Evolutionary conservation across 2,797 vertebrate genomes (phyloP), one percentile per base, ranked within the genome.

Genomic region (Poecilia gillii): DNA sequence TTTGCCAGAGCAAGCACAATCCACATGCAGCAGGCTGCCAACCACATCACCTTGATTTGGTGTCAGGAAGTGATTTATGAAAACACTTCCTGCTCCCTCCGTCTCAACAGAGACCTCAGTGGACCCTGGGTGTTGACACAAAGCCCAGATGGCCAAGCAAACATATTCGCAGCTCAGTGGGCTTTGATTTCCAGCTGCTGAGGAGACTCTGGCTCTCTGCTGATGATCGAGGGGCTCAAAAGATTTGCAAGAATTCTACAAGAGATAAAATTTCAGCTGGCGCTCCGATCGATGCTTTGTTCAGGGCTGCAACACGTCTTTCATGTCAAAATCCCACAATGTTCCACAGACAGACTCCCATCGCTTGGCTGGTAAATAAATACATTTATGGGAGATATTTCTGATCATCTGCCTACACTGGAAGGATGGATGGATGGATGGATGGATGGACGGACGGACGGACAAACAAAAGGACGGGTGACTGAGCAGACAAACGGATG

Each of bases 11-110:
- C 87, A 87, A 91, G 92, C 85, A 89, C 89, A 91, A 91, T 93
- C 90, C 92, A 88, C 90, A 84, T 85, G 84, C 90, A 83, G 79
- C 88, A 78, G 77, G 84, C 90, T 86, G 90, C 88, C 90, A 89
- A 81, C 86, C 86, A 74, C 85, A 87, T 93, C 92, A 91, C 90
- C 92, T 93, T 94, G 92, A 94, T 91, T 88, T 82, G 90, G 80
- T 93, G 94, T 94, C 91, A 91, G 87, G 82, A 91, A 92, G 92
- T 92, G 91, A 93, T 94, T 94, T 94, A 94, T 94, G 92, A 91
- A 94, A 94, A 94, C 85, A 90, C 88, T 85, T 90, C 89, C 84
- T 51, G 87, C 86, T 88, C 87, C 57, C 74, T 76, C 20, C 57
- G 90, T 91, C 86, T 87, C 77, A 74, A 85, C 86, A 33, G 85